Base-by-base conservation (phyloP, 1,140 invertebrate genomes). In the Ptiloglossa arizonensis region DNA sequence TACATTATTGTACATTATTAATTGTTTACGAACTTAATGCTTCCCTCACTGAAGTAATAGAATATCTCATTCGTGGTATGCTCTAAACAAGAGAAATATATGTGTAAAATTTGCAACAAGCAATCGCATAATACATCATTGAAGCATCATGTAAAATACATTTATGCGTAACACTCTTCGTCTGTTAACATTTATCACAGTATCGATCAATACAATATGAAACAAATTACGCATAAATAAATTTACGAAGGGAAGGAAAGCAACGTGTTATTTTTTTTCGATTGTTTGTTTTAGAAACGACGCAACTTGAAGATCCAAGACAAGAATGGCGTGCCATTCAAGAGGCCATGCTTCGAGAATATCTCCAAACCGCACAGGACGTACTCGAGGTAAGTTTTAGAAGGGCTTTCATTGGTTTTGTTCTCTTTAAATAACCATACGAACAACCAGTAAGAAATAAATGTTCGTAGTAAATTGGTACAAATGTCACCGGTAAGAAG, bases 311-410 rank as follows among this genome's bases (percentile, higher is more conserved):
- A 94, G 98, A 99, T 93, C 98, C 98, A 48, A 94, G 98, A 81
- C 94, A 97, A 92, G 97, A 98, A 96, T 99, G 98, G 98, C 95
- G 98, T 86, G 96, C 95, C 80, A 96, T 98, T 88, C 98, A 99
- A 93, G 97, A 99, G 93, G 96, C 95, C 76, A 99, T 99, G 98
- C 94, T 99, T 87, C 95, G 97, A 89, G 98, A 99, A 83, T 99
- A 99, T 93, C 94, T 99, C 82, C 96, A 97, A 83, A 98, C 97
- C 79, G 98, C 98, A 66, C 97, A 98, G 93, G 97, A 98, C 93
- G 97, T 97, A 89, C 93, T 99, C 88, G 96, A 97, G 94, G 97
- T 97, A 90, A 95, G 94, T 93, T 8, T 52, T 29, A 4, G 17
- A 57, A 52, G n/a, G 19, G 27, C 13, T 24, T 52, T 70, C 52